These are phyloP conservation scores for Automeris io DNA, from an alignment of 2,888 invertebrate species.

Conservation along the genomic window DNA sequence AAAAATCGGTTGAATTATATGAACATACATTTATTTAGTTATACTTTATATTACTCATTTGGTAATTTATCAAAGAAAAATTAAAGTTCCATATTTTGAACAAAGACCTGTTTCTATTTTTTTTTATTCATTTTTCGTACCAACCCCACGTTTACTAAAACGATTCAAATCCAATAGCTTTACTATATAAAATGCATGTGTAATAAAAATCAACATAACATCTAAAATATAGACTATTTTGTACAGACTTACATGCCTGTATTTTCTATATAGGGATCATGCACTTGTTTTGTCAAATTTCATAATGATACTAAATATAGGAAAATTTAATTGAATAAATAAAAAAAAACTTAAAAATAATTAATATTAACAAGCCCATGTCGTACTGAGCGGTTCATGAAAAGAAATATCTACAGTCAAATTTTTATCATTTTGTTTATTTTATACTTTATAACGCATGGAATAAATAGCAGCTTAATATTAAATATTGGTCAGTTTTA, in stretches of 20 bases:
- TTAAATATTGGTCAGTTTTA: too few species aligned
- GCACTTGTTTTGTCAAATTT: conserved; percentile 28
- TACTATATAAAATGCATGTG: conserved; percentile 35
- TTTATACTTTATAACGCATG: too few species aligned
- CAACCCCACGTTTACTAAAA: not conserved
- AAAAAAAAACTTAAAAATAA: conserved; percentile 6
- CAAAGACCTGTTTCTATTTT: not conserved
- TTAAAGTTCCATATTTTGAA: too few species aligned
- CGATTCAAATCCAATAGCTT: conserved; percentile 2
- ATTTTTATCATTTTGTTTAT: too few species aligned
- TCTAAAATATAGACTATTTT: conserved; percentile 23
- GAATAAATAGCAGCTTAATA: too few species aligned
- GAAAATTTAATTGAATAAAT: conserved; percentile 23
- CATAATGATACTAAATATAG: conserved; percentile 48
- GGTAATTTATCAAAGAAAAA: too few species aligned
- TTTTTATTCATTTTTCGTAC: not conserved
- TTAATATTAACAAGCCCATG: not conserved
- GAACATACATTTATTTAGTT: too few species aligned
- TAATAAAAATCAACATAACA: conserved; percentile 23
- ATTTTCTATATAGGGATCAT: conserved; percentile 38
- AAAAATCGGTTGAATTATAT: too few species aligned
- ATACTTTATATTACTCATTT: too few species aligned
- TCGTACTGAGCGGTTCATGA: not conserved
- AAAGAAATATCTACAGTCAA: not conserved
- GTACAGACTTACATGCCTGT: conserved; percentile 33